These are phyloP conservation scores for Sclerodermus sp. DNA, from an alignment of 2,888 invertebrate genomes.

Conservation along the genomic window DNA sequence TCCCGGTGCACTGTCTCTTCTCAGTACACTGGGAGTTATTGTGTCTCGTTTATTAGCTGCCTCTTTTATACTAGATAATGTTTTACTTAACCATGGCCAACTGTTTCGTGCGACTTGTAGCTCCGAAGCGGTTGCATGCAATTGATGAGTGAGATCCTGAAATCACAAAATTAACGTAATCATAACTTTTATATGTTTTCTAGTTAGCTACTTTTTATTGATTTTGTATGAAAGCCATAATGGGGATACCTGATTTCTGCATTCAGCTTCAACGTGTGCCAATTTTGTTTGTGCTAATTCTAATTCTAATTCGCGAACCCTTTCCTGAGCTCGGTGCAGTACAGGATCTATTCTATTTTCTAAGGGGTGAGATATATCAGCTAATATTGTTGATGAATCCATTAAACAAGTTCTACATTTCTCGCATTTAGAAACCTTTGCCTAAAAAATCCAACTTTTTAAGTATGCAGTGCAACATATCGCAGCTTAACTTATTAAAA, in stretches of 20 bases:
- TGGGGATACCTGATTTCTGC: slow-evolving; percentile 78
- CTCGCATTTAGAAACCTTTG: slow-evolving; percentile 62
- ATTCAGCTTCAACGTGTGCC: slow-evolving; percentile 95
- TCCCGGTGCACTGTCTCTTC: slow-evolving; percentile 60
- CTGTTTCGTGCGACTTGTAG: slow-evolving; percentile 69
- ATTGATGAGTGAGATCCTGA: slow-evolving; percentile 86
- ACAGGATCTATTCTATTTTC: slow-evolving; percentile 51
- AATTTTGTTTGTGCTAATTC: slow-evolving; percentile 96
- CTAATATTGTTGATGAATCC: slow-evolving; percentile 36
- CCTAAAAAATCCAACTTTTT: slow-evolving; percentile 49
- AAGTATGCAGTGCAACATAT: neutral
- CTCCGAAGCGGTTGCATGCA: slow-evolving; percentile 80
- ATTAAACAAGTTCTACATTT: slow-evolving; percentile 53
- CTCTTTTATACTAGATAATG: slow-evolving; percentile 77
- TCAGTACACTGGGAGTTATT: slow-evolving; percentile 43
- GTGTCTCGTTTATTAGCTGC: slow-evolving; percentile 66
- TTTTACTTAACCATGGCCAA: slow-evolving; percentile 95
- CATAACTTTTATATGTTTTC: too few relatives aligned
- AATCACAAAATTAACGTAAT: neutral
- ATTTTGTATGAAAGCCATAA: too few relatives aligned
- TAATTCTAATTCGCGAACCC: slow-evolving; percentile 87
- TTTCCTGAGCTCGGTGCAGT: slow-evolving; percentile 62
- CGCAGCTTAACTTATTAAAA: neutral
- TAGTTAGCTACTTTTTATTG: too few relatives aligned
- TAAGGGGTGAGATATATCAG: slow-evolving; percentile 41